Evolutionary conservation across 2,113 vertebrate species (phyloP).

Genomic region (Anolis carolinensis): DNA sequence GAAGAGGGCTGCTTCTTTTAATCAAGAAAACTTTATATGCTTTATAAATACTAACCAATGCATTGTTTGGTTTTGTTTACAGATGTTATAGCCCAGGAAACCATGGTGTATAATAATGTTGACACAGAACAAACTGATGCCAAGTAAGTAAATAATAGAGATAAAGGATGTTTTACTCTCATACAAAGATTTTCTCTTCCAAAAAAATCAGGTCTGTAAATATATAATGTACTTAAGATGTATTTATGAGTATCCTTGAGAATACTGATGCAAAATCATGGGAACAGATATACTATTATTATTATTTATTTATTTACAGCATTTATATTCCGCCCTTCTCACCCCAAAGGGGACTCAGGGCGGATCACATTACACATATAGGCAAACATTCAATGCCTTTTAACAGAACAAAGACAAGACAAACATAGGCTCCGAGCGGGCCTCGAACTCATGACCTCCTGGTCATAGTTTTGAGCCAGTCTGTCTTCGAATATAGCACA

Average conservation of each 20-base stretch:
- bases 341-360: no score
- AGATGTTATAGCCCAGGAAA: constrained; percentile 64
- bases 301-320: no score
- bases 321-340: no score
- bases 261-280: background rate
- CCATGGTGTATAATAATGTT: constrained; percentile 55
- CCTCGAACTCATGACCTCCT: no score
- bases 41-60: background rate
- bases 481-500: no score
- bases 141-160: constrained; percentile 66
- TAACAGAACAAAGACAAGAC: no score
- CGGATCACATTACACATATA: no score
- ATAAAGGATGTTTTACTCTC: background rate
- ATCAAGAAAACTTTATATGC: background rate
- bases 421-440: no score
- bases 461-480: background rate
- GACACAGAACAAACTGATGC: constrained; percentile 34
- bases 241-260: background rate
- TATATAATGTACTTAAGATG: background rate
- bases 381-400: no score
- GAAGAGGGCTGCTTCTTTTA: background rate
- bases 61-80: constrained; percentile 1
- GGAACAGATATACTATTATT: background rate
- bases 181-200: background rate
- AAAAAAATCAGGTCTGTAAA: background rate